Evolutionary conservation across 2,888 invertebrate genomes (phyloP).

Genomic region (Trissoscelio sp.): DNA sequence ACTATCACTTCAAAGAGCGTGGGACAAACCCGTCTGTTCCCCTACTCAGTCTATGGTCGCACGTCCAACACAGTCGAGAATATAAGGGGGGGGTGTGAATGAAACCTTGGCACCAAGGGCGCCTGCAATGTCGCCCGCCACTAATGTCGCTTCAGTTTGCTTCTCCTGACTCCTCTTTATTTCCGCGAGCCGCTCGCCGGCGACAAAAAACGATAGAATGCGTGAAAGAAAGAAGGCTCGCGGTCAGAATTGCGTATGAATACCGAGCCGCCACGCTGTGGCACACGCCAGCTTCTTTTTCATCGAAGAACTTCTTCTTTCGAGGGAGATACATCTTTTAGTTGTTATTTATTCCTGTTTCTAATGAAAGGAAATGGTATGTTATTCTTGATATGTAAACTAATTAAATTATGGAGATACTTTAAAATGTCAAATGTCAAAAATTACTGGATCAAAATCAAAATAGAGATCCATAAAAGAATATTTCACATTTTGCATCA

Average conservation of each 20-base stretch:
- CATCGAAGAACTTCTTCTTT: neutral
- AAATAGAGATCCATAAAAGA: too few species aligned
- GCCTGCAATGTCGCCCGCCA: conserved; percentile 59
- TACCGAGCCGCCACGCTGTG: neutral
- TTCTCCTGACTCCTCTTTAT: conserved; percentile 46
- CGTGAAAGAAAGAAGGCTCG: conserved; percentile 65
- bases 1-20: conserved; percentile 78
- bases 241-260: conserved; percentile 66
- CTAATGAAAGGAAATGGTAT: too few species aligned
- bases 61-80: conserved; percentile 83
- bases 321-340: conserved; percentile 54
- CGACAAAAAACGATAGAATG: conserved; percentile 67
- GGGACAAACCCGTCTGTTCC: conserved; percentile 83
- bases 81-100: conserved; percentile 83
- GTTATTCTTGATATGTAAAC: too few species aligned
- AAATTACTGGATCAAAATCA: too few species aligned
- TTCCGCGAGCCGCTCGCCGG: conserved; percentile 65
- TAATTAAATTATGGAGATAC: too few species aligned
- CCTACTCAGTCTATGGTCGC: conserved; percentile 84
- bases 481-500: too few species aligned
- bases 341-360: conserved; percentile 44
- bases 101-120: conserved; percentile 80
- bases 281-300: conserved; percentile 42
- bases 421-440: too few species aligned
- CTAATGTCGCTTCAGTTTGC: conserved; percentile 47